These are phyloP conservation scores for Hesperia comma DNA, from an alignment of 2,888 invertebrate genomes.

Conservation along the genomic window DNA sequence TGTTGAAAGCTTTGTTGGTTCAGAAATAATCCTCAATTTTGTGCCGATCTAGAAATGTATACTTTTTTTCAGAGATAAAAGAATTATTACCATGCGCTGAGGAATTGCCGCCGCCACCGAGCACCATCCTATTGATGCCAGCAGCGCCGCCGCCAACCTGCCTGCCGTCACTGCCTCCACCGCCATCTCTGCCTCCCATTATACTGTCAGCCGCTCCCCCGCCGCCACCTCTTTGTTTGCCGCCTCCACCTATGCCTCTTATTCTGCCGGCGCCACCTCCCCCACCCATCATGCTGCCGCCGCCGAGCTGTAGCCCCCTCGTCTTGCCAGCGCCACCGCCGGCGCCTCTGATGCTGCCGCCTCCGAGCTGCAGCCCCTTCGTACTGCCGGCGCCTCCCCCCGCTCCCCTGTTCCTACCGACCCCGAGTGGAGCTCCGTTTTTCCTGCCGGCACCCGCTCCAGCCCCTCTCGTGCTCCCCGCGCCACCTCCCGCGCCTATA, in stretches of 20 bases:
- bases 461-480: constrained; percentile 35
- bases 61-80: constrained; percentile 44
- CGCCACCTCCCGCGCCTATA: constrained; percentile 45
- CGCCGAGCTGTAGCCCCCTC: constrained; percentile 20
- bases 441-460: constrained; percentile 45
- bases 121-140: constrained; percentile 68
- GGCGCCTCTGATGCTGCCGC: constrained; percentile 38
- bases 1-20: no score
- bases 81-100: constrained; percentile 45
- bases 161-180: constrained; percentile 51
- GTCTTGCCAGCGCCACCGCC: constrained; percentile 41
- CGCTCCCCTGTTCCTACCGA: constrained; percentile 43
- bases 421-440: constrained; percentile 42
- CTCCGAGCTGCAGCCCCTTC: constrained; percentile 32
- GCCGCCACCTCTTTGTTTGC: neutral
- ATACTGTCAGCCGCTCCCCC: constrained; percentile 36
- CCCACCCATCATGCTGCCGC: constrained; percentile 39
- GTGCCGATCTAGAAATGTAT: no score
- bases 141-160: constrained; percentile 55
- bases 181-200: constrained; percentile 50
- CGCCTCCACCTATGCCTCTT: constrained; percentile 39
- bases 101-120: constrained; percentile 51
- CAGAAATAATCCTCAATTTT: no score
- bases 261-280: constrained; percentile 42
- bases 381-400: constrained; percentile 44